Percentiles rank a stretch among this genome's conserved stretches.
Evolutionary conservation across 1,140 invertebrate species (phyloP).

Genomic region (Brachionus calyciflorus): DNA sequence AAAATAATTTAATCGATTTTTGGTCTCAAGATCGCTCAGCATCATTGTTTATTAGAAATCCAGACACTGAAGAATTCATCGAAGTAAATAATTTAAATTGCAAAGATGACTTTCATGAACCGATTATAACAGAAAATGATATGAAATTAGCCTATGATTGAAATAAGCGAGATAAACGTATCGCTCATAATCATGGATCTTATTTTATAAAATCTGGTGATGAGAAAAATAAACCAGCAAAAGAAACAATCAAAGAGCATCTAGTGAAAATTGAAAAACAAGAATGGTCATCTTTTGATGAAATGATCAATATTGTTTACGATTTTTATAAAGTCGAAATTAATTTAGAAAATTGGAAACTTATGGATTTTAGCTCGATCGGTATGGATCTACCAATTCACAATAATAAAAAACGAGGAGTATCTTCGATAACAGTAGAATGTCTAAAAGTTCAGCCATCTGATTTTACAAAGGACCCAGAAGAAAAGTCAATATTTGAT

Average conservation of each 20-base stretch:
- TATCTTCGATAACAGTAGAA: too few relatives aligned
- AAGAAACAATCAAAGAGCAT: background rate
- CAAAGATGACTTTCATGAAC: background rate
- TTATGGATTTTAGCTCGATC: too few relatives aligned
- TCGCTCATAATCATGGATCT: background rate
- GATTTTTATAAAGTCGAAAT: too few relatives aligned
- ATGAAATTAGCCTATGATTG: background rate
- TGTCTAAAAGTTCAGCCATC: too few relatives aligned
- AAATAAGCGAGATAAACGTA: background rate
- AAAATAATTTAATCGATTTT: conserved; percentile 3
- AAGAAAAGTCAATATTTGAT: too few relatives aligned
- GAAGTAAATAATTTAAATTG: conserved; percentile 1
- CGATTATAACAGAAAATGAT: background rate
- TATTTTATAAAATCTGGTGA: background rate
- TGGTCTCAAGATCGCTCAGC: background rate
- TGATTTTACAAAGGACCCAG: too few relatives aligned
- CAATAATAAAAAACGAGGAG: too few relatives aligned
- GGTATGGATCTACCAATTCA: too few relatives aligned
- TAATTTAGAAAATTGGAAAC: too few relatives aligned
- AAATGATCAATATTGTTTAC: too few relatives aligned
- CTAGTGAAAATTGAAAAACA: too few relatives aligned
- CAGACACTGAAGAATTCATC: background rate
- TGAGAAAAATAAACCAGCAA: background rate
- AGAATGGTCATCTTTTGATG: too few relatives aligned
- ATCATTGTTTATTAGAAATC: background rate